A percentile compares a stretch with the other conserved stretches of the same genome.
Evolutionary conservation across 2,888 invertebrate species (phyloP).

Genomic region (Ectemnius continuus): DNA sequence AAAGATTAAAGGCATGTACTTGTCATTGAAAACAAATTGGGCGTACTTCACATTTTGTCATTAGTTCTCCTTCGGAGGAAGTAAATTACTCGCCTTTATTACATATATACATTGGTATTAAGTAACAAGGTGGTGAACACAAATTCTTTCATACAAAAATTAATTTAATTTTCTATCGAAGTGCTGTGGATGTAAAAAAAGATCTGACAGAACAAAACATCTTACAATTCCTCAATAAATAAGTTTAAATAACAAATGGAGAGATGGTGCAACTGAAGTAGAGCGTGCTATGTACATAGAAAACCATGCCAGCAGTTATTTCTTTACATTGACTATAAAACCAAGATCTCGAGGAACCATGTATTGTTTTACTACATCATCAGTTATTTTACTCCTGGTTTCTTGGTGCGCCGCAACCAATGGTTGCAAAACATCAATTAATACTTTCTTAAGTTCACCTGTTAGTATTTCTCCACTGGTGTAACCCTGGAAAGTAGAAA

Average conservation of each 20-base stretch:
- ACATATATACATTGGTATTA: slow-evolving; percentile 6
- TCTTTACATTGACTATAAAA: slow-evolving; percentile 72
- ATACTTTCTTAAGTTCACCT: slow-evolving; percentile 95
- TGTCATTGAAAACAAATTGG: too few relatives aligned
- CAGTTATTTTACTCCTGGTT: slow-evolving; percentile 88
- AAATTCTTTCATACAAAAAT: slow-evolving; percentile 6
- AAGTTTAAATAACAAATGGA: slow-evolving; percentile 44
- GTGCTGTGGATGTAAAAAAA: slow-evolving; percentile 11
- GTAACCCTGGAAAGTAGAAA: slow-evolving; percentile 82
- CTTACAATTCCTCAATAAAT: slow-evolving; percentile 49
- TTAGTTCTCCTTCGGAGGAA: background rate
- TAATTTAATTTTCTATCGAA: background rate
- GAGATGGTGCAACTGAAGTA: slow-evolving; percentile 16
- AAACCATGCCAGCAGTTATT: slow-evolving; percentile 21
- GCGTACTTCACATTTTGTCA: too few relatives aligned
- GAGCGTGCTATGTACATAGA: slow-evolving; percentile 23
- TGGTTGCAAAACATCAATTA: slow-evolving; percentile 89
- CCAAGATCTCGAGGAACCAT: slow-evolving; percentile 90
- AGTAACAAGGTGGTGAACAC: slow-evolving; percentile 6
- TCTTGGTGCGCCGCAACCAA: slow-evolving; percentile 91
- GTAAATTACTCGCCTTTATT: background rate
- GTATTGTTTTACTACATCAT: slow-evolving; percentile 89
- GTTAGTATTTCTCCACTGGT: slow-evolving; percentile 93
- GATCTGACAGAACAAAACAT: slow-evolving; percentile 9
- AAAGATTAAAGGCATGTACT: too few relatives aligned